Base-by-base conservation (phyloP, 2,888 invertebrate species). In the Drosophila siamana region DNA sequence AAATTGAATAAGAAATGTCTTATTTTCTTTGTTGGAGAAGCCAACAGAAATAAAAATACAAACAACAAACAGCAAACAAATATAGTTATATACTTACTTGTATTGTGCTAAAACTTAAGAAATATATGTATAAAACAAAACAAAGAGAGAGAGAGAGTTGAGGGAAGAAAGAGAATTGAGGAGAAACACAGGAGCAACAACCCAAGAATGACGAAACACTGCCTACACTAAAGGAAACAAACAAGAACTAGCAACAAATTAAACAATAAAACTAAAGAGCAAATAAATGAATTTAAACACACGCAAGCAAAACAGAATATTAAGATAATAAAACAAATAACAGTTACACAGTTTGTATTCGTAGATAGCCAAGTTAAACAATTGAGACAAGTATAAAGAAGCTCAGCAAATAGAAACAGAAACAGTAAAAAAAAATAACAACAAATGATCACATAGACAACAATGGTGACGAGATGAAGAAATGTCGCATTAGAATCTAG, bases 321-420 rank as follows among this genome's bases (percentile, higher is more conserved):
- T 4, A 13, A 61, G 33, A 33, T 5, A 59, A 38, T 51, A 9
- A 28, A 22, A 48, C 11, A 22, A 61, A 47, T 43, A 50, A 52
- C 60, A 80, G 60, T 63, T 67, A 79, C 72, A 78, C 72, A 78
- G 70, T 78, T 86, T 84, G 75, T 78, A 79, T 69, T 55, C 82
- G 75, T 82, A 82, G 81, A 73, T 82, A 82, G 81, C 81, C 81
- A 82, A 86, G 85, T 84, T 81, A 78, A 81, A 62, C 69, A 86
- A 81, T 81, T 86, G 69, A 75, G 47, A 65, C 15, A 62, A 24
- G 36, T 4, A n/a, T n/a, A n/a, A n/a, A n/a, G n/a, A n/a, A n/a
- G n/a, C n/a, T n/a, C n/a, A n/a, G n/a, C n/a, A n/a, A 36, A n/a
- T 5, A 5, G n/a, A n/a, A 38, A 55, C 15, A 61, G 63, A 19